Evolutionary conservation across 2,888 invertebrate species (phyloP).

Genomic region (Melanostoma scalare): DNA sequence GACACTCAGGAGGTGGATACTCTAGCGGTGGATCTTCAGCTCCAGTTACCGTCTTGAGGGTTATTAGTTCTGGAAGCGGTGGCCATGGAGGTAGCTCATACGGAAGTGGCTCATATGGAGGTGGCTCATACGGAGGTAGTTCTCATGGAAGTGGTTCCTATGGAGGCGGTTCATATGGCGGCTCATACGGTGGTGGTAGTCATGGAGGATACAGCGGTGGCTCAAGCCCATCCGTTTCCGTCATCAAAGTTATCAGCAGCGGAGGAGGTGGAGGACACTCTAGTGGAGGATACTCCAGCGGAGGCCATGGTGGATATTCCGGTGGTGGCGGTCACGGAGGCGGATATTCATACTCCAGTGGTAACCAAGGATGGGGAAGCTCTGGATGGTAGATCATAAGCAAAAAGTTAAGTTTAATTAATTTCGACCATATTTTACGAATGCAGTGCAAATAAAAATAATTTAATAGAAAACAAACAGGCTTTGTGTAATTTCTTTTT

Average conservation of each 20-base stretch:
- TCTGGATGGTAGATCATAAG: conserved; percentile 28
- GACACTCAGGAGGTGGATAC: conserved; percentile 24
- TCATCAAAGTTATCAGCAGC: conserved; percentile 47
- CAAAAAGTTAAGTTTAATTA: conserved; percentile 5
- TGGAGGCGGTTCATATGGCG: conserved; percentile 65
- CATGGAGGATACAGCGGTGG: conserved; percentile 49
- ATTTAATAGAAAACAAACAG: not conserved
- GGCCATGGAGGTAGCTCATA: conserved; percentile 57
- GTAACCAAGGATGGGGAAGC: conserved; percentile 19
- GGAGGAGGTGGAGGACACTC: conserved; percentile 63
- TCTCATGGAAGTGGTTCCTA: conserved; percentile 52
- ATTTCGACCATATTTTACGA: conserved; percentile 7
- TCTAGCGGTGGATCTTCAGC: conserved; percentile 30
- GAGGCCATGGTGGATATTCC: conserved; percentile 16
- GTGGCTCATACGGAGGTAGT: conserved; percentile 47
- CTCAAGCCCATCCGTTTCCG: conserved; percentile 37
- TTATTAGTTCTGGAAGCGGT: conserved; percentile 49
- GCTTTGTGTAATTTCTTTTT: not conserved
- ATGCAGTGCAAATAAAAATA: conserved; percentile 25
- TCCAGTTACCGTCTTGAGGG: conserved; percentile 48
- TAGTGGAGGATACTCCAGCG: conserved; percentile 5
- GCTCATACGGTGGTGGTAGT: conserved; percentile 39
- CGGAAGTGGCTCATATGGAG: conserved; percentile 39
- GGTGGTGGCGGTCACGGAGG: conserved; percentile 46
- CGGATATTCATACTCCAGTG: conserved; percentile 13